Evolutionary conservation across 2,797 vertebrate species (phyloP).

Genomic region (Betta splendens): DNA sequence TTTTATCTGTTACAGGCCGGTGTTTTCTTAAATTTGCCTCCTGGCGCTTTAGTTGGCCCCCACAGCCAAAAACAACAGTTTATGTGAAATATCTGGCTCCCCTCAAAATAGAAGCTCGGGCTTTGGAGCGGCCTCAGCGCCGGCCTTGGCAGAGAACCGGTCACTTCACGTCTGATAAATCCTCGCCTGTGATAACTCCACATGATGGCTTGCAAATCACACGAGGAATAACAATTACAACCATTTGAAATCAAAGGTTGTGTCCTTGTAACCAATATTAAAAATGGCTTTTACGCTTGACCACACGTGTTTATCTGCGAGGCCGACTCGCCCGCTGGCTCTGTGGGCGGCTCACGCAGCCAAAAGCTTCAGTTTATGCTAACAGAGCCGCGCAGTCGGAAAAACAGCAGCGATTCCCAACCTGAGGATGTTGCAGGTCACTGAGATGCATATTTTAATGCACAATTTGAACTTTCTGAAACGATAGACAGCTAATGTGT

Average conservation of each 20-base stretch:
- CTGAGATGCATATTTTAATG: too few species aligned
- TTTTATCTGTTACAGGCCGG: conserved; percentile 15
- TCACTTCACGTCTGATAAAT: conserved; percentile 55
- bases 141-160: conserved; percentile 38
- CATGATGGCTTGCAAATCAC: conserved; percentile 34
- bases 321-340: conserved; percentile 8
- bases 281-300: conserved; percentile 4
- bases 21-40: conserved; percentile 32
- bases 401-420: conserved; percentile 2
- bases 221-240: conserved; percentile 11
- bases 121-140: conserved; percentile 25
- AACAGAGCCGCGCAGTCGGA: conserved; percentile 12
- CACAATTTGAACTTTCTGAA: too few species aligned
- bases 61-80: conserved; percentile 43
- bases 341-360: conserved; percentile 1
- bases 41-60: conserved; percentile 21
- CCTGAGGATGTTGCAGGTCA: too few species aligned
- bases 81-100: conserved; percentile 45
- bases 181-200: conserved; percentile 50
- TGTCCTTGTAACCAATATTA: conserved; percentile 12
- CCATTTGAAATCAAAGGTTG: conserved; percentile 29
- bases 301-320: neutral
- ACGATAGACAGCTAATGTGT: too few species aligned
- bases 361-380: conserved; percentile 34
- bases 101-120: conserved; percentile 25